Conservation (phyloP, 2,888 invertebrate species). For the Cheilosia scutellata region DNA sequence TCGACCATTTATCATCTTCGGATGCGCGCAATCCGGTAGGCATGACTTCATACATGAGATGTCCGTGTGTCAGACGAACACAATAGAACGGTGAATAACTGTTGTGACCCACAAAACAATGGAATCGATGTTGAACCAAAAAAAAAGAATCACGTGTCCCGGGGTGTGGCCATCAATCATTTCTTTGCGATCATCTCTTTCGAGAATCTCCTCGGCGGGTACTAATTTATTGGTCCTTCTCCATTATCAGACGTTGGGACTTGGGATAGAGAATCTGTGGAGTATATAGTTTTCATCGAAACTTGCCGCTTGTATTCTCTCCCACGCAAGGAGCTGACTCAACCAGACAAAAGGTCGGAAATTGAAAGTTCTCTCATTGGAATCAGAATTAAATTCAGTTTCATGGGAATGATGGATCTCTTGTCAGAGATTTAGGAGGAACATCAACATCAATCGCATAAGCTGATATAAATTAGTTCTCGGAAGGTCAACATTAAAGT, state of each 20-base stretch:
- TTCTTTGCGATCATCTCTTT: slow-evolving; percentile 41
- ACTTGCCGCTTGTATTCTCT: slow-evolving; percentile 24
- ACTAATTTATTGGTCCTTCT: slow-evolving; percentile 61
- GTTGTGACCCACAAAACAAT: slow-evolving; percentile 62
- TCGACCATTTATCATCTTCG: slow-evolving; percentile 64
- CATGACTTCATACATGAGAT: slow-evolving; percentile 67
- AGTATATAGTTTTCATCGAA: slow-evolving; percentile 61
- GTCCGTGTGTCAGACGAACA: slow-evolving; percentile 57
- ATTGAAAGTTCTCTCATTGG: slow-evolving; percentile 62
- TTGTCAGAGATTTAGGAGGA: slow-evolving; percentile 32
- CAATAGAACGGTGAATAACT: slow-evolving; percentile 62
- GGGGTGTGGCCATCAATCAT: slow-evolving; percentile 69
- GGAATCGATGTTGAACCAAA: neutral
- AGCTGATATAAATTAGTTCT: slow-evolving; percentile 48
- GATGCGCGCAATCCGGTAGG: slow-evolving; percentile 54
- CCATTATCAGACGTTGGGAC: slow-evolving; percentile 12
- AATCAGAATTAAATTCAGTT: slow-evolving; percentile 53
- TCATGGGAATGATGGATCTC: slow-evolving; percentile 60
- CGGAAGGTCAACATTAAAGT: neutral
- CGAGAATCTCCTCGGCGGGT: slow-evolving; percentile 35
- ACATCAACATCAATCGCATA: slow-evolving; percentile 6
- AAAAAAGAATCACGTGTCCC: slow-evolving; percentile 35
- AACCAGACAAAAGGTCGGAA: slow-evolving; percentile 57
- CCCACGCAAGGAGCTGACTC: slow-evolving; percentile 50
- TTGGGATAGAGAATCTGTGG: slow-evolving; percentile 10